Base-by-base conservation (phyloP, 2,797 vertebrate species). In the Paramormyrops hopkinsi region DNA sequence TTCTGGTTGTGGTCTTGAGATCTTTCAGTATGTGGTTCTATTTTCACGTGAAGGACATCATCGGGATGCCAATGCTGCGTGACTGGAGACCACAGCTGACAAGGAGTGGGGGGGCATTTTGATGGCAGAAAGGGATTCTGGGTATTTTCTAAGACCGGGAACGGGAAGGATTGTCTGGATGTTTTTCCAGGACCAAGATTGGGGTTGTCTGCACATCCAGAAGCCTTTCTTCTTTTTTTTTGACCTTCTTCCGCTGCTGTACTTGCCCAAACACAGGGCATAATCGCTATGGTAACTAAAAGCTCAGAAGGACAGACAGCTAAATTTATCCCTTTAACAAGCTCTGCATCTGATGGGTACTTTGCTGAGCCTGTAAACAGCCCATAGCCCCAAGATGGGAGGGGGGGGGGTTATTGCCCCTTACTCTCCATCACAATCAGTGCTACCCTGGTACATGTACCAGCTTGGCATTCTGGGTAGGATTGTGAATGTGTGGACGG, bases 251-350 rank as follows among this genome's bases (percentile, higher is more conserved):
- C 50, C 7, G n/a, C 50, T n/a, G 37, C 54, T 62, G 25, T 82
- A 41, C 79, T 69, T 84, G 8, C 25, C 59, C 41, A 56, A 86
- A 46, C 44, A 48, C 51, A 54, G 86, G 8, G 44, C 83, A 62
- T 51, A 87, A 83, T 90, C 50, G 69, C 65, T 89, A 89, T 90
- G 56, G 86, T 50, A 79, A 82, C 89, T 11, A 41, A 41, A 89
- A 82, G 76, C 88, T 79, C 48, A 50, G 84, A 44, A 29, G 73
- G 88, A 76, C 86, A 3, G 73, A 54, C 1, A 76, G 59, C 90
- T 84, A 89, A 84, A 73, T 90, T 89, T 89, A 90, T 56, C 88
- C 85, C 59, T 54, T 46, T 90, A 90, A 89, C 83, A 86, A 90
- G 73, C 90, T 50, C 88, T 85, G 88, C 29, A 56, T 46, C 88